Evolutionary conservation across 1,140 invertebrate species (phyloP).

Genomic region (Panonychus citri): DNA sequence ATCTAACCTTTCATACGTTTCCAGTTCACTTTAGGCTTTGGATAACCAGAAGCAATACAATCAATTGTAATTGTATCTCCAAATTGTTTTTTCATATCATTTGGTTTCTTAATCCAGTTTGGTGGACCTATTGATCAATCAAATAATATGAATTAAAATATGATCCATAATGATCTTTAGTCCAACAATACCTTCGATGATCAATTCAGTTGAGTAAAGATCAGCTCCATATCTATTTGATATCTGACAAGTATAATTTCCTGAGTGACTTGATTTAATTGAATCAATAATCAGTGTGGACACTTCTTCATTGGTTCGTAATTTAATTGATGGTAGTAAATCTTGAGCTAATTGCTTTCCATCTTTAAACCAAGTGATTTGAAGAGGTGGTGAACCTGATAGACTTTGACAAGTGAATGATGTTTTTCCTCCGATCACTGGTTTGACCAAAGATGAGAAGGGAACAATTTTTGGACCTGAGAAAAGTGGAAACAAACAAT

Average conservation of each 20-base stretch:
- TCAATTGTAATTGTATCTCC: background rate
- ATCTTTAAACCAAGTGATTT: background rate
- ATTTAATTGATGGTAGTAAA: background rate
- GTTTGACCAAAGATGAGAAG: no score
- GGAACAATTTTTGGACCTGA: no score
- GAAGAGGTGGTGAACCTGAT: background rate
- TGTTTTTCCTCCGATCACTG: no score
- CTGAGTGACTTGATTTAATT: background rate
- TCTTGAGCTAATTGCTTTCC: no score
- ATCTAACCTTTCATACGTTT: no score
- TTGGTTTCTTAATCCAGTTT: conserved; percentile 3
- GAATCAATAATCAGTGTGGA: background rate
- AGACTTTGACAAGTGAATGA: no score
- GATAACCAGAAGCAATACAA: conserved; percentile 4
- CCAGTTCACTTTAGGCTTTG: background rate
- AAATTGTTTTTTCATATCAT: background rate
- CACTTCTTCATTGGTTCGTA: background rate
- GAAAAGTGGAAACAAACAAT: no score
- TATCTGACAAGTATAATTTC: background rate
- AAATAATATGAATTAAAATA: no score
- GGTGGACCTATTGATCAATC: conserved; percentile 1
- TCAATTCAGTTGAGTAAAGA: background rate
- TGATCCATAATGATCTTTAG: background rate
- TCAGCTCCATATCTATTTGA: background rate
- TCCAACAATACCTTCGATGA: background rate